phyloP scores from a whole-genome alignment of 2,113 vertebrate species.

The Diphyllodes magnificus region DNA sequence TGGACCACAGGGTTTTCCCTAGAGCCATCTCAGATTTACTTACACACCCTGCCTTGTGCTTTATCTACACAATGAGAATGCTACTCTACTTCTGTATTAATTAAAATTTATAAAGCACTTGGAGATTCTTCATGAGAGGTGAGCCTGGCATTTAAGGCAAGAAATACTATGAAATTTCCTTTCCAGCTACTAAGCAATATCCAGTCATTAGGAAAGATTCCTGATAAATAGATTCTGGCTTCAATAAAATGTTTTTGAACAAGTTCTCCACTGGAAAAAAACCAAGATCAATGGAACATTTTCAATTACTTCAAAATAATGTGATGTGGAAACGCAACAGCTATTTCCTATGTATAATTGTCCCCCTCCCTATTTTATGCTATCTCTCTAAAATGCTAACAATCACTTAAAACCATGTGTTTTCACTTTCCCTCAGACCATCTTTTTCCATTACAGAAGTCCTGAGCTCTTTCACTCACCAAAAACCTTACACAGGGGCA shows the following conservation, averaged over 20 bases:
- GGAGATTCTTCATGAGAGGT: neutral
- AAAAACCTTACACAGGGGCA: neutral
- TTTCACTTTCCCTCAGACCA: neutral
- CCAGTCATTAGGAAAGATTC: neutral
- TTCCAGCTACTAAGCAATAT: neutral
- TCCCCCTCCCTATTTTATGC: neutral
- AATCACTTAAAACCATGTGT: neutral
- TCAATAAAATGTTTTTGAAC: neutral
- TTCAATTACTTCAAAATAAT: neutral
- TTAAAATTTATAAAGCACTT: neutral
- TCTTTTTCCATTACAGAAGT: conserved; percentile 1
- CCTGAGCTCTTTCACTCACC: neutral
- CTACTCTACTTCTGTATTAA: neutral
- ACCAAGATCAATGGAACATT: neutral
- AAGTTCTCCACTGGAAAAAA: neutral
- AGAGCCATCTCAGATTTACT: neutral
- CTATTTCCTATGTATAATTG: neutral
- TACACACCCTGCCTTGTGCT: neutral
- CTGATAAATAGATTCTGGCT: neutral
- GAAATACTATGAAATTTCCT: neutral
- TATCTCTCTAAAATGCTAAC: conserved; percentile 15
- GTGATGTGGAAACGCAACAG: neutral
- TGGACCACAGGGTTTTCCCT: neutral
- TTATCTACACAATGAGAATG: neutral
- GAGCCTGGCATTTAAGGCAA: neutral